Evolutionary conservation across 2,113 vertebrate species (phyloP).

Genomic region (Callopanchax toddi): DNA sequence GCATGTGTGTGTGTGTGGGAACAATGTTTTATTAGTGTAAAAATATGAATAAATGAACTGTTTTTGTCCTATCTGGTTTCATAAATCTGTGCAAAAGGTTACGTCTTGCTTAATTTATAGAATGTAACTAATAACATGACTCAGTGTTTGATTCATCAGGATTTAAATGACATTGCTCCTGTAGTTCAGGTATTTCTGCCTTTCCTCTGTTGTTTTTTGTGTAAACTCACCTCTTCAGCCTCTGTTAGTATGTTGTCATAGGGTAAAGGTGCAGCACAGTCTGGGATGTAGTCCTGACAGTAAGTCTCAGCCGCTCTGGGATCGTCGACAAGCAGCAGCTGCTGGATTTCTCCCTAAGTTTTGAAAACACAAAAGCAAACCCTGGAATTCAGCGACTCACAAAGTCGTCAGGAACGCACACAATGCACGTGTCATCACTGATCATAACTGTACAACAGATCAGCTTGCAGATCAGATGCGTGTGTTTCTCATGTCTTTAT

Average conservation of each 20-base stretch:
- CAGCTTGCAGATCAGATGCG: conserved; percentile 5
- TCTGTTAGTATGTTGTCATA: conserved; percentile 75
- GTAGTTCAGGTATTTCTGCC: background rate
- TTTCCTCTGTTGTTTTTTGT: background rate
- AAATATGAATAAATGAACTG: too few species aligned
- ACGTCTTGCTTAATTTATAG: too few species aligned
- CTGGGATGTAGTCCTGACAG: conserved; percentile 94
- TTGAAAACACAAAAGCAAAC: conserved; percentile 13
- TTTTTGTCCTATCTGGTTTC: too few species aligned
- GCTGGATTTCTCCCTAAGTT: conserved; percentile 93
- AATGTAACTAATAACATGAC: too few species aligned
- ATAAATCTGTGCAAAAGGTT: too few species aligned
- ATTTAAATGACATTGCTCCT: too few species aligned
- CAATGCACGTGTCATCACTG: conserved; percentile 2
- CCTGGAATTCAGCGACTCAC: background rate
- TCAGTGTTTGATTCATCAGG: too few species aligned
- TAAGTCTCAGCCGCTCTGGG: conserved; percentile 89
- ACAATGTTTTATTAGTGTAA: too few species aligned
- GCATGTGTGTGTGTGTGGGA: too few species aligned
- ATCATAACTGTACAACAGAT: conserved; percentile 10
- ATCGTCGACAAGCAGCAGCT: conserved; percentile 87
- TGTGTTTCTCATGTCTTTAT: conserved; percentile 24
- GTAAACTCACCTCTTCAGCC: conserved; percentile 64
- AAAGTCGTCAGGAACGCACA: conserved; percentile 11
- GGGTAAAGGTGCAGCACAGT: conserved; percentile 86